Base-by-base conservation (phyloP, 2,113 vertebrate species). In the Hepsetus odoe region DNA sequence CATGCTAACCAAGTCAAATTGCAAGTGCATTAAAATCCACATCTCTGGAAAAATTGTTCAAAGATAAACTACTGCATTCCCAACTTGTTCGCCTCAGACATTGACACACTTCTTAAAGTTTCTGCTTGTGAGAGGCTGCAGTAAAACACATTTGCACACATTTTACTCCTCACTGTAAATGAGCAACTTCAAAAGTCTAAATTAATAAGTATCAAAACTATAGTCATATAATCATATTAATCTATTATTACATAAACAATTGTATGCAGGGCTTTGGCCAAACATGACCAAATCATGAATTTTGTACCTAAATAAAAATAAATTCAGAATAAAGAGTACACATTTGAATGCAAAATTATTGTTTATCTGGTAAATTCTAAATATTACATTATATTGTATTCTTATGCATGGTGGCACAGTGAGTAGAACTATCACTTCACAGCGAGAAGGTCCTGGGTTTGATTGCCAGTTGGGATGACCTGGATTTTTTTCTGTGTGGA, bases 1-100 rank as follows among this genome's bases (percentile, higher is more conserved):
- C 77, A 86, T 91, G 86, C 88, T 75, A 81, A 83, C 83, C 33
- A 72, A 87, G 76, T 82, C 81, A 53, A 82, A 74, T 81, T 83
- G 85, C 13, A 81, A 46, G 78, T 77, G 82, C 88, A 86, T 83
- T 83, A 82, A 77, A 79, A 42, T 68, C 62, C 20, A 78, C 76
- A 71, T 80, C 2, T 22, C 77, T 78, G 81, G 80, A 78, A 78
- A 22, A 68, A 66, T 59, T 26, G 40, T 72, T 72, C 58, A 14
- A 49, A 20, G 28, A 61, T 44, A 70, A 78, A 61, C 26, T 1
- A 73, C 58, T 61, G 58, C 4, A 4, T n/a, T 64, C 30, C 61
- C 61, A 16, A 16, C 12, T 59, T 64, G 16, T 62, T 62, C 20
- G 61, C 18, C 32, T 35, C 61, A n/a, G 1, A n/a, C n/a, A n/a